phyloP scores from a whole-genome alignment of 2,888 invertebrate species.

The Tricholauxania praeusta region DNA sequence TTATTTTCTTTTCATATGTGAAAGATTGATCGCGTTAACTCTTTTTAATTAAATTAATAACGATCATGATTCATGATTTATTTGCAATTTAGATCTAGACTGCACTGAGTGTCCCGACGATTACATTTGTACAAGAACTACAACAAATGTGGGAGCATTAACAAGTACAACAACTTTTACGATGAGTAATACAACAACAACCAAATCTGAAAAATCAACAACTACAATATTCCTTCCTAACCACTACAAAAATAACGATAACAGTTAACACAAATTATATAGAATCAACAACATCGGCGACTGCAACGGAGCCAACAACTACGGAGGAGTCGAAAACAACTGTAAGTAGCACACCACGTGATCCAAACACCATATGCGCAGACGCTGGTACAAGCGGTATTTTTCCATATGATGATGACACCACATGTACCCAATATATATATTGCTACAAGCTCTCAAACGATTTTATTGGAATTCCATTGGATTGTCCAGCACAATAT shows the following conservation, averaged over 20 bases:
- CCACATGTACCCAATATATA: slow-evolving; percentile 40
- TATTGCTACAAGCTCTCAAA: neutral
- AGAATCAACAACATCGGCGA: neutral
- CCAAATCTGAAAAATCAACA: neutral
- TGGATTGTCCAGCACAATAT: neutral
- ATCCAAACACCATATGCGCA: slow-evolving; percentile 40
- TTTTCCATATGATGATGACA: slow-evolving; percentile 36
- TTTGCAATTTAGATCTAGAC: too few relatives aligned
- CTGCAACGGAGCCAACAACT: slow-evolving; percentile 15
- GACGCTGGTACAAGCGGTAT: slow-evolving; percentile 34
- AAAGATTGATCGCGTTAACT: too few relatives aligned
- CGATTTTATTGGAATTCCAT: neutral
- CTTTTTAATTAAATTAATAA: too few relatives aligned
- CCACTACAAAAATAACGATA: neutral
- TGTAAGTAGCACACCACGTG: slow-evolving; percentile 29
- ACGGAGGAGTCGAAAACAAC: slow-evolving; percentile 7
- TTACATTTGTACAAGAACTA: neutral
- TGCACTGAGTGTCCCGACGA: neutral
- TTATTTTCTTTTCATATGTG: too few relatives aligned
- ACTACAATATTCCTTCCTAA: neutral
- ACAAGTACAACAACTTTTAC: neutral
- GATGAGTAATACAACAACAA: slow-evolving; percentile 6
- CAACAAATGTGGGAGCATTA: neutral
- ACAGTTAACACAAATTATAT: neutral
- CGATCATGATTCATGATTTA: too few relatives aligned